Base-by-base conservation (phyloP, 1,140 invertebrate species). In the Macrotrachela quadricornifera region DNA sequence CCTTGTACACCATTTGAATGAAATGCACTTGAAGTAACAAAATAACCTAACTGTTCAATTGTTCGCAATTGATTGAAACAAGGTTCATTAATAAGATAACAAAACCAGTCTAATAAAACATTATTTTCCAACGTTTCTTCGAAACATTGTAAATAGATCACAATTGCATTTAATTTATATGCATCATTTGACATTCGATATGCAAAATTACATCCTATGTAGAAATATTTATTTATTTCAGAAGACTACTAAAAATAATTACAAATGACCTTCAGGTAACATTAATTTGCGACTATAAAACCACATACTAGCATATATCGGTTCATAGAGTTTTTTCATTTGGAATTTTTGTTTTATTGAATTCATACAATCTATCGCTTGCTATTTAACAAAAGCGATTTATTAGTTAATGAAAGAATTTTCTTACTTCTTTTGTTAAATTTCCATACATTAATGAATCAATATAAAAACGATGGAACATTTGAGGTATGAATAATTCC, bases 21-120 rank as follows among this genome's bases (percentile, higher is more conserved):
- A 11, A 84, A 73, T 15, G 86, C 72, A 1, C 82, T 82, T 64
- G 81, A 85, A 63, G 81, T 83, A 39, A 95, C 87, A 60, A 95
- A 88, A 64, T 96, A 95, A 10, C 88, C 85, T 10, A 92, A 70
- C 64, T 91, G 85, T 66, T 92, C 74, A 84, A 87, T 78, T 1
- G 85, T 92, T 57, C 90, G 71, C 12, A 96, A 73, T 45, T 80
- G 77, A 71, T 85, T 80, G 68, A 87, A 94, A 66, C 82, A 90
- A 0, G 88, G 85, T 67, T 95, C 87, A 16, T 76, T 75, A 10
- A 92, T 76, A 57, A 92, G 80, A 71, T 95, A 86, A 44, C 78
- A 78, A 50, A 91, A 75, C 36, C 96, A 73, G 67, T 90, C 83
- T 3, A 94, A 67, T 51, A 83, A 62, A 62, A 85, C 83, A 69